A percentile compares a stretch with the other conserved stretches of the same genome.
Conservation (phyloP, 2,113 vertebrate species). For the Ahaetulla prasina region DNA sequence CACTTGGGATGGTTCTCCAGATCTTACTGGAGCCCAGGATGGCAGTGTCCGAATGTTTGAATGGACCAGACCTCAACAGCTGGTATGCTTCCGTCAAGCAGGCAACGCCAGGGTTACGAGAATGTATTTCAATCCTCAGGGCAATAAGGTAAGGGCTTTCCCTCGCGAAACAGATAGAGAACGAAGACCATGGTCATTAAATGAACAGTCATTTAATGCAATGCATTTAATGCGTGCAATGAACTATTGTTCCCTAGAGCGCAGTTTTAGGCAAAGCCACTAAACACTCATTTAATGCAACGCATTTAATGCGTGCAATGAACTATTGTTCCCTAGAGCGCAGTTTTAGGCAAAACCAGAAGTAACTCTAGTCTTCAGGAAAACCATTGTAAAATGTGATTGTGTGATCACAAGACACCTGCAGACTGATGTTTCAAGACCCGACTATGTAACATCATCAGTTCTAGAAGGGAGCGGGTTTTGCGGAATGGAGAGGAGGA, state of each 20-base stretch:
- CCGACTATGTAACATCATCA: neutral
- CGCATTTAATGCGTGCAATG: too few relatives aligned
- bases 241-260: too few relatives aligned
- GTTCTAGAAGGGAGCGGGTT: neutral
- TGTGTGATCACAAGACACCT: neutral
- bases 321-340: too few relatives aligned
- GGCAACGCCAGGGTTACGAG: constrained; percentile 94
- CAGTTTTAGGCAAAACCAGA: neutral
- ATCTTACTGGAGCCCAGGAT: constrained; percentile 96
- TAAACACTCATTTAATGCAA: too few relatives aligned
- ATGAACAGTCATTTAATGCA: neutral
- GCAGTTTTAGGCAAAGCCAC: neutral
- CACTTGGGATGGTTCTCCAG: constrained; percentile 57
- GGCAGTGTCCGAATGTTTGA: constrained; percentile 98
- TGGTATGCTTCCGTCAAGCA: constrained; percentile 93
- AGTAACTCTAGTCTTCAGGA: neutral
- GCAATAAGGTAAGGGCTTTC: constrained; percentile 81
- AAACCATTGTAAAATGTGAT: neutral
- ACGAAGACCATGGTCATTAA: neutral
- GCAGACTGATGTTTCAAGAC: neutral
- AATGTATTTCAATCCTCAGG: constrained; percentile 95
- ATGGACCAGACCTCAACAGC: constrained; percentile 93
- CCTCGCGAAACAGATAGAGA: neutral
- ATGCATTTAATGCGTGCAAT: too few relatives aligned
- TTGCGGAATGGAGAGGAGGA: neutral